These are phyloP conservation scores for Ecdyonurus torrentis DNA, from an alignment of 2,888 invertebrate genomes.

Conservation along the genomic window DNA sequence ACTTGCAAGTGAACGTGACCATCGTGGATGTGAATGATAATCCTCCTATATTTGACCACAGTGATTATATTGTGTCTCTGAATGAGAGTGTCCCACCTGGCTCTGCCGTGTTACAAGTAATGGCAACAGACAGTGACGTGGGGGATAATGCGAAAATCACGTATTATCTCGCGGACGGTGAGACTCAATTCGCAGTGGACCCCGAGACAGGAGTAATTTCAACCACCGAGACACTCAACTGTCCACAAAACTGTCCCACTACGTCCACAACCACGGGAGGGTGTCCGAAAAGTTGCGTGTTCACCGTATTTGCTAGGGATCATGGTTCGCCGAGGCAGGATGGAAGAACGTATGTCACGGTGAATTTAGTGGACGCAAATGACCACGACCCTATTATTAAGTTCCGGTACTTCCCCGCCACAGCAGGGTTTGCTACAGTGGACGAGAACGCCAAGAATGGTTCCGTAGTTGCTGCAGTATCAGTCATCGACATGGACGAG, in stretches of 20 bases:
- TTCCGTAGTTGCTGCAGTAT: conserved; percentile 83
- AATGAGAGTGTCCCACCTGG: conserved; percentile 91
- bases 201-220: conserved; percentile 80
- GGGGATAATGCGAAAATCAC: conserved; percentile 87
- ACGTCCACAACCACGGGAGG: conserved; percentile 16
- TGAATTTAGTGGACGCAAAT: conserved; percentile 81
- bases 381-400: conserved; percentile 86
- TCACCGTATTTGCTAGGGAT: conserved; percentile 86
- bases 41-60: conserved; percentile 86
- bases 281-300: conserved; percentile 84
- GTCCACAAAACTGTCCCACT: conserved; percentile 58
- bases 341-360: conserved; percentile 83
- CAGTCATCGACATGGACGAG: conserved; percentile 81
- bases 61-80: conserved; percentile 80
- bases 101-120: conserved; percentile 75
- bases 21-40: conserved; percentile 88
- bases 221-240: conserved; percentile 60
- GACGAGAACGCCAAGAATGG: conserved; percentile 87
- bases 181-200: conserved; percentile 80
- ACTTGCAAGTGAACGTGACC: conserved; percentile 75
- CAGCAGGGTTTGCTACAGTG: conserved; percentile 74
- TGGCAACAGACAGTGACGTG: conserved; percentile 82
- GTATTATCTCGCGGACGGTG: conserved; percentile 72
- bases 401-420: conserved; percentile 66
- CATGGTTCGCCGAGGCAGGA: conserved; percentile 82